Evolutionary conservation across 37 sponge, comb jelly and placozoan species (phyloP).

Genomic region (Spongilla lacustris): DNA sequence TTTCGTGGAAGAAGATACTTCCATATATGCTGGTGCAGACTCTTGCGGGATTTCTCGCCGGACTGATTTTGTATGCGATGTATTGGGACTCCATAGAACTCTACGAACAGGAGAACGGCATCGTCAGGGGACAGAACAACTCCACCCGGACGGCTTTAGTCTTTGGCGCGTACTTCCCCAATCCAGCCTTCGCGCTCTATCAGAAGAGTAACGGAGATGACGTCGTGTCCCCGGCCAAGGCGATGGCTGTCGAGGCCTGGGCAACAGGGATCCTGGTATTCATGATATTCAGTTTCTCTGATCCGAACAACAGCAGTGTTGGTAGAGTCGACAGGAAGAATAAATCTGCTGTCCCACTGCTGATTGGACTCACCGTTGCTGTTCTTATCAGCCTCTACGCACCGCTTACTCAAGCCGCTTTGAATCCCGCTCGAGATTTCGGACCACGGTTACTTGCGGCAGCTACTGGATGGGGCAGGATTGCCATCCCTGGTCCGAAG

Average conservation of each 20-base stretch:
- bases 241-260: slow-evolving; percentile 16
- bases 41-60: slow-evolving; percentile 9
- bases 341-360: background rate
- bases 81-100: background rate
- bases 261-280: slow-evolving; percentile 30
- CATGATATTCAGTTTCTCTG: slow-evolving; percentile 11
- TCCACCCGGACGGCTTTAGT: background rate
- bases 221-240: background rate
- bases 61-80: background rate
- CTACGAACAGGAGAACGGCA: slow-evolving; percentile 9
- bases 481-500: slow-evolving; percentile 34
- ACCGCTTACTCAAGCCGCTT: slow-evolving; percentile 15
- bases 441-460: slow-evolving; percentile 48
- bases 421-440: slow-evolving; percentile 69
- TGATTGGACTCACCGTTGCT: slow-evolving; percentile 20
- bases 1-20: background rate
- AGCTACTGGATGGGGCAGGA: slow-evolving; percentile 46
- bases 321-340: background rate
- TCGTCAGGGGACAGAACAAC: background rate
- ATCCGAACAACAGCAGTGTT: slow-evolving; percentile 11
- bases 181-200: slow-evolving; percentile 18
- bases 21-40: slow-evolving; percentile 17
- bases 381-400: slow-evolving; percentile 17
- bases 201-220: background rate
- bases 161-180: slow-evolving; percentile 39